These are phyloP conservation scores for Danio kyathit DNA, from an alignment of 2,797 vertebrate species.

Conservation along the genomic window DNA sequence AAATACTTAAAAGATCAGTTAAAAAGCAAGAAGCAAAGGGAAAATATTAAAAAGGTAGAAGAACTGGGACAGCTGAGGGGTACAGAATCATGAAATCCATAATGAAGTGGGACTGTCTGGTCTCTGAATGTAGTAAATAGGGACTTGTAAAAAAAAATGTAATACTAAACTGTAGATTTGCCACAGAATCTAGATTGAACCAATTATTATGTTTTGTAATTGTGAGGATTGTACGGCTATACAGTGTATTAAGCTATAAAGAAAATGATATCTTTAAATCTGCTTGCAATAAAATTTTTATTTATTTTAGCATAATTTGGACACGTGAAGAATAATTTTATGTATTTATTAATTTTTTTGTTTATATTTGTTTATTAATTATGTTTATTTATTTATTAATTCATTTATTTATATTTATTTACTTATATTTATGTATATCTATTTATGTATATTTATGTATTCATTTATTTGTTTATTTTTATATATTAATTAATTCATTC, in stretches of 20 bases:
- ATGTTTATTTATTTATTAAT: too few species aligned
- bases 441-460: too few species aligned
- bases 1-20: constrained; percentile 23
- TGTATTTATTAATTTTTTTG: too few species aligned
- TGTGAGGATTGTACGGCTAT: not conserved
- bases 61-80: not conserved
- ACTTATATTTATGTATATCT: too few species aligned
- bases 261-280: not conserved
- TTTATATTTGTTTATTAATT: too few species aligned
- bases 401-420: too few species aligned
- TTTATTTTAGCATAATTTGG: not conserved
- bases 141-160: not conserved
- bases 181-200: not conserved
- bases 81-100: constrained; percentile 9
- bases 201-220: not conserved
- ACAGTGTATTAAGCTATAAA: not conserved
- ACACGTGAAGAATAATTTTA: too few species aligned
- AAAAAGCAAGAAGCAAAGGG: not conserved
- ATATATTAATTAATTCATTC: too few species aligned
- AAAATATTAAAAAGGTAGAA: constrained; percentile 9
- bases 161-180: not conserved
- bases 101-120: not conserved
- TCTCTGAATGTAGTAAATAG: not conserved
- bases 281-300: not conserved
- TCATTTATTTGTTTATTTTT: too few species aligned